Base-by-base conservation (phyloP, 2,888 invertebrate species). In the Entomobrya multifasciata region DNA sequence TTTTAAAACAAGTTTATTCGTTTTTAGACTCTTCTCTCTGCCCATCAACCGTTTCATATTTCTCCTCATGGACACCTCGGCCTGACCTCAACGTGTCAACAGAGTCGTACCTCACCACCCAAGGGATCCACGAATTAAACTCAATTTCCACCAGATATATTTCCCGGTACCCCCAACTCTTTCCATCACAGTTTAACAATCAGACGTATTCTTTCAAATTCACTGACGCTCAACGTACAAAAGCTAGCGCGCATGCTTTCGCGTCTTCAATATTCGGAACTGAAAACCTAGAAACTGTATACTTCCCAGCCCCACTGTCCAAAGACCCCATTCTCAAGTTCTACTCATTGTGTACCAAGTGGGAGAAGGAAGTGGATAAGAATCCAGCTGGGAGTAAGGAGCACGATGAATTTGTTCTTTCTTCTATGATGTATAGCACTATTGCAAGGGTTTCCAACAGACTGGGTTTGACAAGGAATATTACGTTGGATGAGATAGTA, bases 211-310 rank as follows among this genome's bases (percentile, higher is more conserved):
- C 49, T 41, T 85, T 88, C 62, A 95, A 95, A 91, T 95, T 94
- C 90, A 97, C 97, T 25, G 94, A 95, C 0, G 96, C 96, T 0
- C 95, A 96, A 92, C 94, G 97, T 89, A 94, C 97, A 0, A 93
- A 95, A 77, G 94, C 95, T 91, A 97, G 97, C 92, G 96, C 96
- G 0, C 94, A 94, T 91, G 94, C 95, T 92, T 97, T 97, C 93
- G 94, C 95, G 0, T 93, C 94, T 70, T 97, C 97, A 0, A 92
- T 97, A 57, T 97, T 97, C 93, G 96, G 95, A 15, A n/a, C n/a
- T n/a, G n/a, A n/a, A n/a, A 92, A 94, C 89, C 1, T 11, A 1
- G 15, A 15, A 27, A n/a, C 20, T 0, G 94, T 96, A 11, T 93
- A 93, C 91, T 96, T 94, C 93, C 95, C 95, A 27, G 93, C 94